Conservation (phyloP, 2,797 vertebrate species). For the Triplophysa bombifrons region DNA sequence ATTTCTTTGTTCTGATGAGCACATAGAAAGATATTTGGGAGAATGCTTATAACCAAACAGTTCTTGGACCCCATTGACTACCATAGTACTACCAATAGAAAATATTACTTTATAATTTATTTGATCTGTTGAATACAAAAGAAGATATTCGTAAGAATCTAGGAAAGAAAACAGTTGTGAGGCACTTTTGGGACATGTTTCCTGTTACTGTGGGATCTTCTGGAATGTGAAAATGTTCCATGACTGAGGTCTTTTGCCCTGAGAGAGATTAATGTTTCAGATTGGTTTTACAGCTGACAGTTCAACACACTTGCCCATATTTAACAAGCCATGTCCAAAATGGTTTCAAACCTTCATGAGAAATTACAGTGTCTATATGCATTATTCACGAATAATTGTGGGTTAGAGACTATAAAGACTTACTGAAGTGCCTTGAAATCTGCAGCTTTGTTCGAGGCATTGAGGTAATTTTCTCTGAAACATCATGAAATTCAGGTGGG, state of each 20-base stretch:
- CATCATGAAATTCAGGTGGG: too few relatives aligned
- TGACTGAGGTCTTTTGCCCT: background rate
- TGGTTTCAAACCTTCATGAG: background rate
- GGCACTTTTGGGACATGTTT: background rate
- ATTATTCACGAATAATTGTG: background rate
- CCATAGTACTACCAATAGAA: too few relatives aligned
- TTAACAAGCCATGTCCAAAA: background rate
- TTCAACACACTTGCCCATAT: background rate
- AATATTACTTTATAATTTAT: background rate
- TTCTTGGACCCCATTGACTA: too few relatives aligned
- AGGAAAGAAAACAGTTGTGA: too few relatives aligned
- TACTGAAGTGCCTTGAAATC: too few relatives aligned
- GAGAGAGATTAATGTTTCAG: background rate
- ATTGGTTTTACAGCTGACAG: background rate
- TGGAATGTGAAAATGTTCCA: slow-evolving; percentile 42
- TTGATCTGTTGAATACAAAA: too few relatives aligned
- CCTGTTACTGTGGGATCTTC: slow-evolving; percentile 14
- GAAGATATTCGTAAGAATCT: too few relatives aligned
- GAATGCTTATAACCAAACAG: too few relatives aligned
- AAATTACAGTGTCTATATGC: background rate
- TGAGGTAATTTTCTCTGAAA: too few relatives aligned
- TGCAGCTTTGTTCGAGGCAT: too few relatives aligned
- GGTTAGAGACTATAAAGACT: background rate
- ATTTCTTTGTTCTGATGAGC: too few relatives aligned
- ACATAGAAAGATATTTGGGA: too few relatives aligned